A percentile compares a stretch with the other conserved stretches of the same genome.
Conservation (phyloP, 1,140 invertebrate genomes). For the Microplitis mediator region DNA sequence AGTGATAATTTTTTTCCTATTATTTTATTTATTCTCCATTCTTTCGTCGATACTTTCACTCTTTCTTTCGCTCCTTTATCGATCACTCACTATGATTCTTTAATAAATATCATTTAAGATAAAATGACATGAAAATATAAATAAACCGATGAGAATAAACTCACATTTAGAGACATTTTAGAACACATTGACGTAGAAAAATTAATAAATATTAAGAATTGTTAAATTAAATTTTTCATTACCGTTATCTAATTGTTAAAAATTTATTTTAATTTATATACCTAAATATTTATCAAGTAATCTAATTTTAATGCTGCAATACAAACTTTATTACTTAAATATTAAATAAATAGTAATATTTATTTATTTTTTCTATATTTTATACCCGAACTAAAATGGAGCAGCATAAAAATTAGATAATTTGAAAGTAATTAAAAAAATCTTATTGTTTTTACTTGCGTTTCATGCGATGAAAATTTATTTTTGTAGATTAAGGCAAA, state of each 20-base stretch:
- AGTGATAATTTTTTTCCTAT: not conserved
- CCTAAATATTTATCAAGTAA: not conserved
- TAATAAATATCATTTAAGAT: slow-evolving; percentile 37
- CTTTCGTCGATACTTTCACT: not conserved
- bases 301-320: not conserved
- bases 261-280: not conserved
- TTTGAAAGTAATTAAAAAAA: slow-evolving; percentile 39
- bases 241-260: not conserved
- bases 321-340: not conserved
- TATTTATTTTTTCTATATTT: not conserved
- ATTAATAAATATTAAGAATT: not conserved
- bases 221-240: not conserved
- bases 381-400: slow-evolving; percentile 27
- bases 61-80: not conserved
- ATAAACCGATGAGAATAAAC: slow-evolving; percentile 42
- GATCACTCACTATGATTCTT: not conserved
- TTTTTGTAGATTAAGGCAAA: slow-evolving; percentile 53
- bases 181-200: slow-evolving; percentile 10
- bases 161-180: not conserved
- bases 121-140: slow-evolving; percentile 46
- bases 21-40: not conserved
- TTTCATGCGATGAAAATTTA: slow-evolving; percentile 51
- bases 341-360: not conserved
- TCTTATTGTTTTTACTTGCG: slow-evolving; percentile 36
- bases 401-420: slow-evolving; percentile 44